These are phyloP conservation scores for Helleia helle DNA, from an alignment of 2,888 invertebrate genomes.

Conservation along the genomic window DNA sequence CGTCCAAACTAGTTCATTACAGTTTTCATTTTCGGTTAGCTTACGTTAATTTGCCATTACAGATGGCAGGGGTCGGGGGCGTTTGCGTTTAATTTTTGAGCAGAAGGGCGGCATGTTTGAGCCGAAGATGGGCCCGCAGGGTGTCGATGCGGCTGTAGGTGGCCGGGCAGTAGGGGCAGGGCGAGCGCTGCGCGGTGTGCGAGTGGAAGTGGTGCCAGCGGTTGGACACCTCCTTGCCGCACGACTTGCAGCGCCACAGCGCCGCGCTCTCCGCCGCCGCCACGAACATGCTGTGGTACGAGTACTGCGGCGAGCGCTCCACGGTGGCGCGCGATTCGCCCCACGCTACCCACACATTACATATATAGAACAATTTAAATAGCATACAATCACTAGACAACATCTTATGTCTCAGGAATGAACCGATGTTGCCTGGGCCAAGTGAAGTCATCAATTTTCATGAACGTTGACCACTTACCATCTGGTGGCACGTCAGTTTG, in stretches of 20 bases:
- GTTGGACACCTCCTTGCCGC: slow-evolving; percentile 90
- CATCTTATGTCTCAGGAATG: too few relatives aligned
- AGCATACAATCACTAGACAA: background rate
- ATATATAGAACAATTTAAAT: slow-evolving; percentile 16
- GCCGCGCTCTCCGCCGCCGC: slow-evolving; percentile 80
- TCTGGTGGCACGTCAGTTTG: too few relatives aligned
- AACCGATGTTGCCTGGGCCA: too few relatives aligned
- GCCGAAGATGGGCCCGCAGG: slow-evolving; percentile 84
- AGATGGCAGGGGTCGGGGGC: background rate
- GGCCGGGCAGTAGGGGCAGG: slow-evolving; percentile 89
- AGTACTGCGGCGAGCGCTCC: slow-evolving; percentile 66
- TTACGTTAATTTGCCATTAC: too few relatives aligned
- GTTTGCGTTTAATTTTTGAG: slow-evolving; percentile 50
- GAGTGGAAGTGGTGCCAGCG: slow-evolving; percentile 92
- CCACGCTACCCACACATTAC: slow-evolving; percentile 26
- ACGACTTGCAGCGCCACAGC: slow-evolving; percentile 86
- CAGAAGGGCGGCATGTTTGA: slow-evolving; percentile 79
- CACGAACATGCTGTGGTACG: slow-evolving; percentile 90
- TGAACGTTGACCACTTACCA: too few relatives aligned
- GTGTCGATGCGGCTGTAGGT: slow-evolving; percentile 92
- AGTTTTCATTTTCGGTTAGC: too few relatives aligned
- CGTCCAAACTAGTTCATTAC: too few relatives aligned
- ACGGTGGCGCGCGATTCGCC: slow-evolving; percentile 46
- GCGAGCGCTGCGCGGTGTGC: slow-evolving; percentile 85
- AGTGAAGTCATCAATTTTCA: too few relatives aligned